phyloP scores from a whole-genome alignment of 2,797 vertebrate genomes.

The Spondyliosoma cantharus region DNA sequence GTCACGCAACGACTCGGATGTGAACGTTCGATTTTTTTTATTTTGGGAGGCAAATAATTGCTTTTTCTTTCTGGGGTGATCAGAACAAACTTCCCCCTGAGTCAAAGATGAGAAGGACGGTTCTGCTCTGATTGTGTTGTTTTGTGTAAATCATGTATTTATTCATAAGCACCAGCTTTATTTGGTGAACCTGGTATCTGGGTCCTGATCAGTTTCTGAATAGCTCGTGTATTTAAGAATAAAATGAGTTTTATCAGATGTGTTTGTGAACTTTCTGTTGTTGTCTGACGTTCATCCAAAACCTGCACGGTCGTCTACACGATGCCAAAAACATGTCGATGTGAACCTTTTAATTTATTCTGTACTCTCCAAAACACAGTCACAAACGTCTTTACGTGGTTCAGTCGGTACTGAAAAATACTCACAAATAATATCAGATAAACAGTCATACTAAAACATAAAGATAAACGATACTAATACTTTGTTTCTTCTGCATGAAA shows the following conservation, averaged over 20 bases:
- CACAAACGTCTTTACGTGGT: no score
- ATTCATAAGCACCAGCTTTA: conserved; percentile 78
- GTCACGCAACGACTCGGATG: no score
- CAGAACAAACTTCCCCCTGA: conserved; percentile 43
- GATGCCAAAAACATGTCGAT: no score
- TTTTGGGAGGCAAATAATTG: conserved; percentile 33
- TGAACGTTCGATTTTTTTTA: no score
- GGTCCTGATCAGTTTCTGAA: conserved; percentile 75
- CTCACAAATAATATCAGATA: no score
- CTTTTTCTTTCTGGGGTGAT: conserved; percentile 54
- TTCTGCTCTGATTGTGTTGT: conserved; percentile 60
- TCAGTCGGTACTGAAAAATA: no score
- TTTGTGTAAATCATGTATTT: conserved; percentile 78
- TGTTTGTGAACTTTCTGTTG: not conserved
- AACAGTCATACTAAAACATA: not conserved
- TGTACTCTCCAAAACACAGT: no score
- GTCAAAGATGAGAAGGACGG: conserved; percentile 53
- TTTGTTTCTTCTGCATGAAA: not conserved
- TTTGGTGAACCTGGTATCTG: conserved; percentile 75
- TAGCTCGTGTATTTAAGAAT: conserved; percentile 79
- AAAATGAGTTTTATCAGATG: conserved; percentile 77
- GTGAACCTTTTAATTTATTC: no score
- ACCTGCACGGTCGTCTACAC: no score
- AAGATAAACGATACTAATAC: no score
- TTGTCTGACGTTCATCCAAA: no score